Base-by-base conservation (phyloP, 2,797 vertebrate species). In the Danionella dracula region DNA sequence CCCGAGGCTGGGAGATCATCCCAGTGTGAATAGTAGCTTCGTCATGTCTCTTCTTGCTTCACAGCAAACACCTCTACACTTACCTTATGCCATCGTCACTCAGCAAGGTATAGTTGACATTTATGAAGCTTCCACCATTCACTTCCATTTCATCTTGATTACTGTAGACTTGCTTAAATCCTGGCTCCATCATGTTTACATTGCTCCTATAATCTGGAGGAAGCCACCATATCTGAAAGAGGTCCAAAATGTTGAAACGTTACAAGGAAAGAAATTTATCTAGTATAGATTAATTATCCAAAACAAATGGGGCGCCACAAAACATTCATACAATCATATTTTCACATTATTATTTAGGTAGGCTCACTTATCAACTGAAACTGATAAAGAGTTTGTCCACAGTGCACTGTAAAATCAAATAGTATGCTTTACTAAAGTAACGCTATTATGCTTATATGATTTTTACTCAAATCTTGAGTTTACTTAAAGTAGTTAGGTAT, bases 211-310 rank as follows among this genome's bases (percentile, higher is more conserved):
- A 70, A 7, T 45, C 57, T 27, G 87, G 54, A 0, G 92, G 93
- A 73, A 96, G 89, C 96, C 95, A 99, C 38, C 92, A 84, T 27
- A 98, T 78, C 95, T 98, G 70, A 56, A 50, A 66, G 23, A 27
- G 46, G 59, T 32, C 34, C 13, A 32, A 9, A 68, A 20, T 51
- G 13, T 15, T 11, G 10, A 45, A 50, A 16, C 15, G 23, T n/a
- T 1, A 11, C n/a, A 19, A 44, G 1, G 42, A 57, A n/a, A 42
- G 6, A 21, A 13, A 66, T 3, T n/a, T n/a, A n/a, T n/a, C n/a
- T n/a, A n/a, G n/a, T n/a, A n/a, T n/a, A n/a, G n/a, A n/a, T n/a
- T n/a, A n/a, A n/a, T n/a, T n/a, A n/a, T n/a, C n/a, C n/a, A n/a
- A n/a, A n/a, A n/a, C n/a, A n/a, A n/a, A n/a, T n/a, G n/a, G n/a